Evolutionary conservation across 2,797 vertebrate genomes (phyloP), one percentile per base, ranked within the genome.

Genomic region (Cuniculus paca): DNA sequence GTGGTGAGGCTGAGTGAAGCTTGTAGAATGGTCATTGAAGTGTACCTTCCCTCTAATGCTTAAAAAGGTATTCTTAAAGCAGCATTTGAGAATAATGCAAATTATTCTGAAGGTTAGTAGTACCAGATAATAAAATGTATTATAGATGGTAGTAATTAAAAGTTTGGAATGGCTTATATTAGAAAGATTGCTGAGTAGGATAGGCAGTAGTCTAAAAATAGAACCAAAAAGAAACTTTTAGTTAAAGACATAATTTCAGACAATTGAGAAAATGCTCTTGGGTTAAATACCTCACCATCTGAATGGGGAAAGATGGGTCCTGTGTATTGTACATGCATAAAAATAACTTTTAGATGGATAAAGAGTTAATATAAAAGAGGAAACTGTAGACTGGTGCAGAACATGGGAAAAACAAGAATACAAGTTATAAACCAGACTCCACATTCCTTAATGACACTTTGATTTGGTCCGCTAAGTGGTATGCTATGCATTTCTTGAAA

Each of bases 31-130:
- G 22, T 88, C 60, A 50, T 88, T 91, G 60, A 88, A 90, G 12
- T 16, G 42, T 14, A 42, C 13, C 7, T 45, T 22, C 26, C 24
- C 2, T 86, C 48, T 68, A 70, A 45, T 74, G 19, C 17, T 68
- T 89, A 58, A 89, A 88, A 78, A 63, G 2, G 70, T 89, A 68
- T 95, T 94, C 83, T 79, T 68, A 45, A 94, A 70, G n/a, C 26
- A 50, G 1, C n/a, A 12, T 93, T 12, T 52, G 42, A 60, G 65
- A 92, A 80, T 20, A 42, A 54, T 68, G 54, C 60, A 88, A 5
- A 56, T 84, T 42, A 34, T 93, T 95, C n/a, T 90, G 6, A 63
- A 36, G 8, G 14, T 13, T 65, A 34, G 7, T 81, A 28, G 50
- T 94, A 31, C 9, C 8, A 68, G 11, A 54, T 84, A 88, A 31